phyloP scores from a whole-genome alignment of 2,888 invertebrate genomes.

The Incurvaria masculella region DNA sequence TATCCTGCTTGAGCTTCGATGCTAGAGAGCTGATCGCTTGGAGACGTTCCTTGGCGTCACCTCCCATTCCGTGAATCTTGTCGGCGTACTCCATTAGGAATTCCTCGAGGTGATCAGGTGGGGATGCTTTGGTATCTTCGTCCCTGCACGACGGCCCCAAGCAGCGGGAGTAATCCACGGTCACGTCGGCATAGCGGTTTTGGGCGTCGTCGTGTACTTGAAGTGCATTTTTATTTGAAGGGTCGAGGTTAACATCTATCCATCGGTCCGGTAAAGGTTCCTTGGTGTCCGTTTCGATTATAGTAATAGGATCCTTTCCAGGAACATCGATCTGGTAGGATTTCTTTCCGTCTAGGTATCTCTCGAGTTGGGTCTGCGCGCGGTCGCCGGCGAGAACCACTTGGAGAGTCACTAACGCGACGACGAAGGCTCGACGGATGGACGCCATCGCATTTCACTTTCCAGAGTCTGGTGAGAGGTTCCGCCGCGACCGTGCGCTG shows the following conservation, averaged over 20 bases:
- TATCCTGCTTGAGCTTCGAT: conserved; percentile 47
- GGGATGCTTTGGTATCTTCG: conserved; percentile 25
- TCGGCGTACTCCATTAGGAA: conserved; percentile 60
- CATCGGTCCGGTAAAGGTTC: conserved; percentile 19
- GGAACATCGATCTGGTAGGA: conserved; percentile 56
- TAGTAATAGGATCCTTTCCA: conserved; percentile 55
- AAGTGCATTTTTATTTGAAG: conserved; percentile 24
- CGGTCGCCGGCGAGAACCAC: conserved; percentile 29
- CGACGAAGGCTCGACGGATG: conserved; percentile 12
- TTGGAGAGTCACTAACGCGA: conserved; percentile 20
- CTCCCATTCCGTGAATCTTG: conserved; percentile 47
- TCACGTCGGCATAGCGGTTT: conserved; percentile 14
- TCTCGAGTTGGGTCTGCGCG: conserved; percentile 28
- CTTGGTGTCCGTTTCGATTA: conserved; percentile 46
- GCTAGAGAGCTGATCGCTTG: conserved; percentile 45
- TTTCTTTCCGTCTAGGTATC: conserved; percentile 37
- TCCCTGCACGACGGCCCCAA: conserved; percentile 48
- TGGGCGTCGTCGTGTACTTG: not conserved
- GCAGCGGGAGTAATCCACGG: conserved; percentile 35
- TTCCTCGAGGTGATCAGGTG: conserved; percentile 59
- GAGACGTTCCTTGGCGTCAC: conserved; percentile 38
- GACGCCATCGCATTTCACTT: conserved; percentile 28
- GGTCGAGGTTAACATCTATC: conserved; percentile 24
- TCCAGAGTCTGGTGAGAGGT: conserved; percentile 37
- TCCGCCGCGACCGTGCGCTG: conserved; percentile 34